phyloP scores from a whole-genome alignment of 2,888 invertebrate species.

The Oscheius myriophilus region DNA sequence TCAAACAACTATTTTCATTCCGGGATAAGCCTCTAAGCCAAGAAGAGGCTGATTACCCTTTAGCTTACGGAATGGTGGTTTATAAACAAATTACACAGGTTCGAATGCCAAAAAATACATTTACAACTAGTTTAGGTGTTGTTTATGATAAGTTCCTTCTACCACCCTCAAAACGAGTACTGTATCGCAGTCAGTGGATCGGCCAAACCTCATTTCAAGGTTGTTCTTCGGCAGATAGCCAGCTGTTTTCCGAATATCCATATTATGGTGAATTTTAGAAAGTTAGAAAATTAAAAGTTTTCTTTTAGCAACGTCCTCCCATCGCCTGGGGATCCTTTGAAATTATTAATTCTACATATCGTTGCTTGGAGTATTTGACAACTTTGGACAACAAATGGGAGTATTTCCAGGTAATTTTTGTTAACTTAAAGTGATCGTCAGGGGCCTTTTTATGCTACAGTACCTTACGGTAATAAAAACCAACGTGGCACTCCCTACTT shows the following conservation, averaged over 20 bases:
- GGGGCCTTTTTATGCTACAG: too few species aligned
- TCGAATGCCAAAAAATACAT: too few species aligned
- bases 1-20: conserved; percentile 34
- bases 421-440: too few species aligned
- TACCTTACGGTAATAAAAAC: too few species aligned
- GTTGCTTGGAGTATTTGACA: conserved; percentile 39
- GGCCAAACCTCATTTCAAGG: conserved; percentile 42
- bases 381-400: conserved; percentile 37
- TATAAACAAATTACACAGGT: conserved; percentile 42
- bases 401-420: conserved; percentile 39
- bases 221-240: conserved; percentile 39
- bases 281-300: conserved; percentile 13
- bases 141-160: conserved; percentile 56
- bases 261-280: conserved; percentile 52
- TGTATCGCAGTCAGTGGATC: conserved; percentile 60
- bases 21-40: conserved; percentile 20
- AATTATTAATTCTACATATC: conserved; percentile 46
- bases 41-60: conserved; percentile 40
- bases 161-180: conserved; percentile 64
- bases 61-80: conserved; percentile 45
- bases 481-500: too few species aligned
- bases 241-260: conserved; percentile 58
- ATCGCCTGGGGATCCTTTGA: conserved; percentile 46
- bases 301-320: conserved; percentile 39
- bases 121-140: conserved; percentile 46